Percentiles rank a stretch among this genome's conserved stretches.
Evolutionary conservation across 2,113 vertebrate species (phyloP).

Genomic region (Epinephelus fuscoguttatus): DNA sequence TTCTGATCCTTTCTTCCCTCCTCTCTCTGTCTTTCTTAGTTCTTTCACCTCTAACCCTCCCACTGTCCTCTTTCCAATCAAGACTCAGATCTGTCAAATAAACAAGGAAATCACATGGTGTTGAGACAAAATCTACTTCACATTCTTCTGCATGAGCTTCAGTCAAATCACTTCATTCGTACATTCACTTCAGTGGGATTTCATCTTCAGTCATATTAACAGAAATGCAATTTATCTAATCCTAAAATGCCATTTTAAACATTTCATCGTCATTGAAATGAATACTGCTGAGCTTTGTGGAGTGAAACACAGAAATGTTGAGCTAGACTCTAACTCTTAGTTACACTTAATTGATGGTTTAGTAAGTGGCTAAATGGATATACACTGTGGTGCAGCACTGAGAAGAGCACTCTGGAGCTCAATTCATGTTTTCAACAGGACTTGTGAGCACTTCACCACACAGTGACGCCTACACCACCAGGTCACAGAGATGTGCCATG

Average conservation of each 20-base stretch:
- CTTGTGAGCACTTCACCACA: conserved; percentile 37
- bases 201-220: conserved; percentile 33
- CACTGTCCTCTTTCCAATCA: conserved; percentile 1
- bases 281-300: conserved; percentile 56
- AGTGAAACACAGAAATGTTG: conserved; percentile 29
- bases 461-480: conserved; percentile 42
- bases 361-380: conserved; percentile 68
- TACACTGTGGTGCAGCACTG: conserved; percentile 9
- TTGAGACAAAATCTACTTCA: conserved; percentile 18
- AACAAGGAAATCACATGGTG: neutral
- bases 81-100: neutral
- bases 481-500: conserved; percentile 17
- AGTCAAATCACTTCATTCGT: conserved; percentile 14
- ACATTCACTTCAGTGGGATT: conserved; percentile 35
- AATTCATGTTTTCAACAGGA: conserved; percentile 22
- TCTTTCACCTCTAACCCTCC: no score
- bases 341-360: conserved; percentile 47
- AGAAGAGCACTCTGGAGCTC: conserved; percentile 41
- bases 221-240: neutral
- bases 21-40: neutral
- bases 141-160: conserved; percentile 22
- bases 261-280: conserved; percentile 32
- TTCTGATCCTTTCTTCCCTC: neutral
- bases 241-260: conserved; percentile 35
- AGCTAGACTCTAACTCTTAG: conserved; percentile 32